These are phyloP conservation scores for Empidonax alnorum DNA, from an alignment of 2,113 vertebrate genomes.

Conservation along the genomic window DNA sequence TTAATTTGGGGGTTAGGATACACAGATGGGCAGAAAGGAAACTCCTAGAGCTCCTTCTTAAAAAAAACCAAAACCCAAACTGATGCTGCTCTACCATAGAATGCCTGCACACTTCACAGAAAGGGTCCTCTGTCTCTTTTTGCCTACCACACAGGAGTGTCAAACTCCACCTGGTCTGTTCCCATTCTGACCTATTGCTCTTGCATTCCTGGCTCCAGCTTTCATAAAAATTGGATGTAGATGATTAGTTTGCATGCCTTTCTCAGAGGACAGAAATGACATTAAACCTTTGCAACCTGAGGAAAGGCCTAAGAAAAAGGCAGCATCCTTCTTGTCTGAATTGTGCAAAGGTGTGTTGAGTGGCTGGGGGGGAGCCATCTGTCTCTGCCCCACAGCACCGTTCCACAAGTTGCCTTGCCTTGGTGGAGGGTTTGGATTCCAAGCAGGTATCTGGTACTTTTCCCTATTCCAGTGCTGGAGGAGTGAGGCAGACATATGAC, in stretches of 20 bases:
- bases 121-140: background rate
- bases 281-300: background rate
- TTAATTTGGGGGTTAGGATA: background rate
- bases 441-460: background rate
- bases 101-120: background rate
- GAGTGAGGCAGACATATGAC: background rate
- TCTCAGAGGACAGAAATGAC: background rate
- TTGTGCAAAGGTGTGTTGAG: background rate
- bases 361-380: background rate
- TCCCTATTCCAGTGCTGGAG: background rate
- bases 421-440: background rate
- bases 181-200: background rate
- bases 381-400: background rate
- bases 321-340: background rate
- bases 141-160: background rate
- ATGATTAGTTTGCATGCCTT: background rate
- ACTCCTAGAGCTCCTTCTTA: background rate
- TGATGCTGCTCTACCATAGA: background rate
- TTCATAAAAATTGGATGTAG: accelerated
- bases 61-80: background rate
- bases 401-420: accelerated
- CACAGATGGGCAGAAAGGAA: background rate
- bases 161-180: background rate
- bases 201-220: background rate
- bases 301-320: background rate